phyloP scores from a whole-genome alignment of 2,888 invertebrate genomes.

The Octodonta nipae region DNA sequence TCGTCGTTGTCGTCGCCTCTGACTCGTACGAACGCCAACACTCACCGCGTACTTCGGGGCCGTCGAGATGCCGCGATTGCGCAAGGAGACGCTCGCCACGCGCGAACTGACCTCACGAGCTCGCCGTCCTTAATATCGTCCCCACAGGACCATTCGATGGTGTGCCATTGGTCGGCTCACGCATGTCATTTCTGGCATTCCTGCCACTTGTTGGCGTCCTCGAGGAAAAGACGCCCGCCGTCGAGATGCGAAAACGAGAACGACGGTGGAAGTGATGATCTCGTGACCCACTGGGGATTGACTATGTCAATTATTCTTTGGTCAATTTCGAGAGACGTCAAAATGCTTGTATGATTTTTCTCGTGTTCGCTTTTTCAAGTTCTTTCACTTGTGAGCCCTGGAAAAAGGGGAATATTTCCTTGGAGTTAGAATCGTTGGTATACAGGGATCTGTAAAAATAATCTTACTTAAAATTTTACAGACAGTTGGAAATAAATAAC shows the following conservation, averaged over 20 bases:
- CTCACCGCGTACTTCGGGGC: conserved; percentile 16
- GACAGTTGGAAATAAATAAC: no score
- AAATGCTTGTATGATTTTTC: no score
- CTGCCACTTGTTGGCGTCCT: conserved; percentile 24
- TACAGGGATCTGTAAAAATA: no score
- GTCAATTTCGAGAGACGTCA: no score
- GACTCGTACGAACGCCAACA: conserved; percentile 25
- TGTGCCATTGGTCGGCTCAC: conserved; percentile 28
- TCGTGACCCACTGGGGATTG: conserved; percentile 16
- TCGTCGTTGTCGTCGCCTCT: conserved; percentile 35
- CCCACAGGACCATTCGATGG: conserved; percentile 27
- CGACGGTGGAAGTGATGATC: conserved; percentile 7
- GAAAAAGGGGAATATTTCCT: no score
- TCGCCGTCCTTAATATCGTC: conserved; percentile 26
- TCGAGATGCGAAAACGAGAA: no score
- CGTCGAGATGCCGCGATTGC: conserved; percentile 27
- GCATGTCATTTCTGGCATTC: conserved; percentile 26
- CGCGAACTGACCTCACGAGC: conserved; percentile 27
- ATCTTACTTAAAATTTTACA: no score
- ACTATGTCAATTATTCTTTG: no score
- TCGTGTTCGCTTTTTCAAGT: no score
- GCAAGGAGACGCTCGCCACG: conserved; percentile 28
- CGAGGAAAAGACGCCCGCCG: conserved; percentile 10
- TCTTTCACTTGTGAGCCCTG: no score
- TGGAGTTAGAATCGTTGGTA: no score